phyloP scores from a whole-genome alignment of 1,140 invertebrate genomes.

The Nasonia longicornis region DNA sequence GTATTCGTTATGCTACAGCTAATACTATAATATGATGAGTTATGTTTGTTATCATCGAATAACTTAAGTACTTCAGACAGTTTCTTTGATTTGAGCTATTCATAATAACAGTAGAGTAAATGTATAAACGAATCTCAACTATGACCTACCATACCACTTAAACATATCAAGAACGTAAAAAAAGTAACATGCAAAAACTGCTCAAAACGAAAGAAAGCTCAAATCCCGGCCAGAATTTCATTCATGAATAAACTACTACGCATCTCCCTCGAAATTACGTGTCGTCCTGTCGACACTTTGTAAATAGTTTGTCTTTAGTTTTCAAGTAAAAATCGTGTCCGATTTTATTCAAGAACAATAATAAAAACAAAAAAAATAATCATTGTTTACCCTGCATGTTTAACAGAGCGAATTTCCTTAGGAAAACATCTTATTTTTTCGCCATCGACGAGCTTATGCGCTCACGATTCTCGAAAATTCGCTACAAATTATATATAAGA shows the following conservation, averaged over 20 bases:
- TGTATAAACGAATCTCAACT: slow-evolving; percentile 10
- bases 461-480: slow-evolving; percentile 19
- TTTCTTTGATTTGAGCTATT: slow-evolving; percentile 25
- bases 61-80: background rate
- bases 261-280: background rate
- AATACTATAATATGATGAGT: background rate
- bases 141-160: slow-evolving; percentile 6
- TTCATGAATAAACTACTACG: background rate
- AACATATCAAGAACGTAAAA: slow-evolving; percentile 27
- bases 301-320: background rate
- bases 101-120: slow-evolving; percentile 23
- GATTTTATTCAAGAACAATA: background rate
- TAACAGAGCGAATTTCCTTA: slow-evolving; percentile 30
- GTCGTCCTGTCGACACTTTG: background rate
- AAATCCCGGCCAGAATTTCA: background rate
- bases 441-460: background rate
- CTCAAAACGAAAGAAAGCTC: slow-evolving; percentile 16
- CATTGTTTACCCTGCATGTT: slow-evolving; percentile 40
- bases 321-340: slow-evolving; percentile 28
- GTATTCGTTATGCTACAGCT: slow-evolving; percentile 18
- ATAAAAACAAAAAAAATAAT: slow-evolving; percentile 23
- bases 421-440: slow-evolving; percentile 39
- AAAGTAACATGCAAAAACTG: slow-evolving; percentile 10
- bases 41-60: slow-evolving; percentile 19
- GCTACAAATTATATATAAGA: slow-evolving; percentile 25